Evolutionary conservation across 1,140 invertebrate genomes (phyloP), one percentile per base, ranked within the genome.

Genomic region (Diplogasteroides magnus): DNA sequence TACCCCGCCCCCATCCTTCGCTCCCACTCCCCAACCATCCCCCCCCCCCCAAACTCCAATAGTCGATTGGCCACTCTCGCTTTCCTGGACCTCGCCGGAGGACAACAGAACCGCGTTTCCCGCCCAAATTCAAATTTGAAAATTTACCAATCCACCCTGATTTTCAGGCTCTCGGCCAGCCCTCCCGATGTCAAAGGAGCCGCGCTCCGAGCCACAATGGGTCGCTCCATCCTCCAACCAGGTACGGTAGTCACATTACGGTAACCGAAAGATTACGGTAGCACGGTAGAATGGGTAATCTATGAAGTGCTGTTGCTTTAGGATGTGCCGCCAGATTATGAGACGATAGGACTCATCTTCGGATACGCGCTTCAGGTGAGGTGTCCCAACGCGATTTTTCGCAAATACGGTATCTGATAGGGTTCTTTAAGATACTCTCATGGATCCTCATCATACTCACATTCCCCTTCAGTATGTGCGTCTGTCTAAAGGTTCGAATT

Each of bases 401-500:
- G 19, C 19, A 48, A 48, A 48, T 6, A 48, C 37, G 19, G 19
- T 11, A 48, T 11, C 37, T 11, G 6, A 19, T 11, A 48, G 6
- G 6, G 6, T 19, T 48, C 6, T 48, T 48, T 48, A 6, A 48
- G 60, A 74, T 67, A 13, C 71, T 82, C 25, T 82, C 80, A 31
- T 82, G 81, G 81, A 83, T 92, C 14, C 86, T 93, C 76, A 86
- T 92, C 71, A 82, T 91, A 29, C 70, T 82, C 62, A 93, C 91
- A 19, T 87, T 93, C 69, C 91, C 91, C 11, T 90, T 93, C 77
- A 91, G 91, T 25, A 84, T 92, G 25, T 91, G 90, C 83, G 88
- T 91, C 83, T 90, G 89, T 82, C 91, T 92, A 82, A 92, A 92
- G 87, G 88, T 89, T n/a, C n/a, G n/a, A n/a, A n/a, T n/a, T n/a